These are phyloP conservation scores for Gallinago paraguaiae DNA, from an alignment of 2,113 vertebrate species.

Conservation along the genomic window DNA sequence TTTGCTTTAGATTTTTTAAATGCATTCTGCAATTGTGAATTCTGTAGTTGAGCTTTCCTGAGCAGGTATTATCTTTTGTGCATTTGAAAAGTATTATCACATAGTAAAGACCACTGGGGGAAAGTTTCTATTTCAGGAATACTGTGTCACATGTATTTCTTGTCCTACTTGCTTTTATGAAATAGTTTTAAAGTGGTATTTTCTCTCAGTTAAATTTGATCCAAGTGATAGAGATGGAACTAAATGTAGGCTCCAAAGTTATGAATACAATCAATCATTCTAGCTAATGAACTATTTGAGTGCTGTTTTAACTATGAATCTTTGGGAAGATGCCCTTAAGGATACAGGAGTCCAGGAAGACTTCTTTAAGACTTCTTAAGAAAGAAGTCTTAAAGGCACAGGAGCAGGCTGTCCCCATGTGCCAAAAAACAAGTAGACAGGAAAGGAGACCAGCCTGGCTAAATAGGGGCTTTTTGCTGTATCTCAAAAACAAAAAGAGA, in stretches of 20 bases:
- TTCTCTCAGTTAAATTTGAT: not conserved
- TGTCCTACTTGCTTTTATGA: not conserved
- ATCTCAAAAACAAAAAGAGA: no score
- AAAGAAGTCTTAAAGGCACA: not conserved
- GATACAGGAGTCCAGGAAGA: no score
- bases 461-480: no score
- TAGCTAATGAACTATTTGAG: not conserved
- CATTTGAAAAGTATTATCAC: not conserved
- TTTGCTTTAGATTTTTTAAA: not conserved
- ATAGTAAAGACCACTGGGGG: not conserved
- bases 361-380: no score
- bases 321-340: no score
- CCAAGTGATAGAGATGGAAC: not conserved
- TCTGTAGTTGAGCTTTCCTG: not conserved
- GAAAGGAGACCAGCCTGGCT: no score
- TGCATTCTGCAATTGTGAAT: not conserved
- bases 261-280: not conserved
- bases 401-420: no score
- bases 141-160: not conserved
- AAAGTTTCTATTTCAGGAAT: not conserved
- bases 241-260: not conserved
- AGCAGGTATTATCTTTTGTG: not conserved
- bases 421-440: no score
- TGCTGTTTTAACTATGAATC: not conserved
- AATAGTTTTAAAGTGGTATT: not conserved